Conservation (phyloP, 2,113 vertebrate species). For the Centropristis striata region DNA sequence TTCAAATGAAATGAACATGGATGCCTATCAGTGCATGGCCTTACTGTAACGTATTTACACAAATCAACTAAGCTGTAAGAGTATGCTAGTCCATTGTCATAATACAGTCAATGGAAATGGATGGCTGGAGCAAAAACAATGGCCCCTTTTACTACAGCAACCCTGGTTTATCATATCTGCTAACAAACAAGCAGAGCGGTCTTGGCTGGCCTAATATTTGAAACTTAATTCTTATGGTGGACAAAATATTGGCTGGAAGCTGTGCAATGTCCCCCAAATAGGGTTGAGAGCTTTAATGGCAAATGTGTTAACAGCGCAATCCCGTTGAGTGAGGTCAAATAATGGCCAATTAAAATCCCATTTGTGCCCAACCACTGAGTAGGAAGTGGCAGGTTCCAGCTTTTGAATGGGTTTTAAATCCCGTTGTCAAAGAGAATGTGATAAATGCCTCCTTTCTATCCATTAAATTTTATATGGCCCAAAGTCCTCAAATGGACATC, state of each 20-base stretch:
- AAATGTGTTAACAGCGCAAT: conserved; percentile 69
- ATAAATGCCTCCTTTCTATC: conserved; percentile 77
- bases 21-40: neutral
- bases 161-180: neutral
- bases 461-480: conserved; percentile 75
- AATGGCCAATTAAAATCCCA: conserved; percentile 74
- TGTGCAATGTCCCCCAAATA: conserved; percentile 27
- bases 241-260: conserved; percentile 41
- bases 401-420: conserved; percentile 66
- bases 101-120: neutral
- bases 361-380: conserved; percentile 53
- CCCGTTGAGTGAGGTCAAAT: conserved; percentile 65
- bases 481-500: conserved; percentile 76
- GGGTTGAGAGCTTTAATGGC: conserved; percentile 36
- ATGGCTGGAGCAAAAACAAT: neutral
- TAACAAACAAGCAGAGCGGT: neutral
- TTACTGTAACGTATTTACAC: neutral
- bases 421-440: conserved; percentile 72
- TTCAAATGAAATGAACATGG: no score
- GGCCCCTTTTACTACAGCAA: neutral
- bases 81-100: neutral
- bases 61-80: neutral
- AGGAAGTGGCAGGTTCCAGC: conserved; percentile 57
- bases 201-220: neutral
- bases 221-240: neutral